A percentile compares a stretch with the other conserved stretches of the same genome.
These are phyloP conservation scores for Drosophila meridiana DNA, from an alignment of 2,888 invertebrate genomes.

Conservation along the genomic window DNA sequence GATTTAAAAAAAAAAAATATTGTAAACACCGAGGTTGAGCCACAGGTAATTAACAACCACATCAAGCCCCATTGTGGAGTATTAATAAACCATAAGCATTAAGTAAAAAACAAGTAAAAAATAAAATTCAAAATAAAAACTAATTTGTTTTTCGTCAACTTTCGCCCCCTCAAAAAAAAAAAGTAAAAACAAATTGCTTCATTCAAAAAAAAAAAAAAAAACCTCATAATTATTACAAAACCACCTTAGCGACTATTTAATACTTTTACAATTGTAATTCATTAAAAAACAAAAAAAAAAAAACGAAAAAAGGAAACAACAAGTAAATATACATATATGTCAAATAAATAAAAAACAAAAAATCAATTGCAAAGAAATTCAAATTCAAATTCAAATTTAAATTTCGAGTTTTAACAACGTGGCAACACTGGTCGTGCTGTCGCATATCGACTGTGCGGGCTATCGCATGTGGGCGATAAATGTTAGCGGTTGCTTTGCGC, in stretches of 20 bases:
- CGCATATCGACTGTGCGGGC: not conserved
- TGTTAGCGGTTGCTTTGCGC: not conserved
- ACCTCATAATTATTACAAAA: slow-evolving; percentile 68
- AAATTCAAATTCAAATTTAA: slow-evolving; percentile 7
- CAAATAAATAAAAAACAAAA: slow-evolving; percentile 19
- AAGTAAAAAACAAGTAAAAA: slow-evolving; percentile 27
- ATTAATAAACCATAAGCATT: slow-evolving; percentile 50
- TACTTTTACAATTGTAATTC: slow-evolving; percentile 72
- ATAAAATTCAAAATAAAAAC: slow-evolving; percentile 26
- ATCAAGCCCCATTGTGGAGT: slow-evolving; percentile 53
- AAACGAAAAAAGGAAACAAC: slow-evolving; percentile 4
- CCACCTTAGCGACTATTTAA: slow-evolving; percentile 61
- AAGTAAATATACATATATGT: slow-evolving; percentile 40
- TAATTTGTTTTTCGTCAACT: slow-evolving; percentile 18
- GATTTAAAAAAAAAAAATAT: slow-evolving; percentile 19
- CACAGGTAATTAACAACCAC: slow-evolving; percentile 54
- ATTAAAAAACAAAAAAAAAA: slow-evolving; percentile 33
- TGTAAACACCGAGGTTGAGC: slow-evolving; percentile 69
- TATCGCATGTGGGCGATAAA: slow-evolving; percentile 18
- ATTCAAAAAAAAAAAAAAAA: slow-evolving; percentile 33
- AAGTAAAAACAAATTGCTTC: slow-evolving; percentile 1
- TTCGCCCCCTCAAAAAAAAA: not conserved
- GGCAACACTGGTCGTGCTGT: not conserved
- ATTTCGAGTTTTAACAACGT: not conserved
- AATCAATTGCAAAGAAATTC: slow-evolving; percentile 11